phyloP scores from a whole-genome alignment of 2,797 vertebrate genomes.

The Sardinella longiceps region DNA sequence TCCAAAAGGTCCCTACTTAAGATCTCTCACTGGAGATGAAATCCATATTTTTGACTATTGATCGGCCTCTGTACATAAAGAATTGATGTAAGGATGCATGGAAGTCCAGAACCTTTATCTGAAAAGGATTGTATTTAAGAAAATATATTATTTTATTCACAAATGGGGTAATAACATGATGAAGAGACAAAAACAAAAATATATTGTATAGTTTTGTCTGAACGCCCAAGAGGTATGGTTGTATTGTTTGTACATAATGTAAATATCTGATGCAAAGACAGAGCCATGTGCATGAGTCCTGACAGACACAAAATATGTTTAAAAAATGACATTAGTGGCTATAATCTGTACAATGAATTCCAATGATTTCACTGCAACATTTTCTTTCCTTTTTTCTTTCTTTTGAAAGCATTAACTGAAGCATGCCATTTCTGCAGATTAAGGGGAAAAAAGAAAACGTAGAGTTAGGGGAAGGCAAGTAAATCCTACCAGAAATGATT shows the following conservation, averaged over 20 bases:
- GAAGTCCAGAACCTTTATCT: constrained; percentile 96
- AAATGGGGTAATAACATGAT: constrained; percentile 82
- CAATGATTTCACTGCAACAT: constrained; percentile 99
- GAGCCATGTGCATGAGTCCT: constrained; percentile 97
- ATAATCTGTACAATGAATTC: constrained; percentile 98
- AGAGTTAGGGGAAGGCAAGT: constrained; percentile 94
- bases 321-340: constrained; percentile 97
- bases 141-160: constrained; percentile 99
- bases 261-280: constrained; percentile 88
- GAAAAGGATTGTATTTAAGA: constrained; percentile 99
- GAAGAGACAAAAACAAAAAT: constrained; percentile 83
- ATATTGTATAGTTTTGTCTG: constrained; percentile 92
- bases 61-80: constrained; percentile 97
- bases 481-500: constrained; percentile 83
- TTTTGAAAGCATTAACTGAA: constrained; percentile 98
- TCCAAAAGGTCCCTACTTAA: constrained; percentile 90
- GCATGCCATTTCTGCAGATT: constrained; percentile 92
- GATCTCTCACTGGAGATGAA: constrained; percentile 80
- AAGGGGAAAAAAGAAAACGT: constrained; percentile 89
- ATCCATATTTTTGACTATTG: constrained; percentile 97
- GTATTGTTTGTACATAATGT: constrained; percentile 99
- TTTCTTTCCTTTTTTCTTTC: constrained; percentile 98
- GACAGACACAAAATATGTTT: constrained; percentile 48
- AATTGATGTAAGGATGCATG: constrained; percentile 88
- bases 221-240: constrained; percentile 87